phyloP scores from a whole-genome alignment of 2,888 invertebrate genomes.

The Ennomos fuscantarius region DNA sequence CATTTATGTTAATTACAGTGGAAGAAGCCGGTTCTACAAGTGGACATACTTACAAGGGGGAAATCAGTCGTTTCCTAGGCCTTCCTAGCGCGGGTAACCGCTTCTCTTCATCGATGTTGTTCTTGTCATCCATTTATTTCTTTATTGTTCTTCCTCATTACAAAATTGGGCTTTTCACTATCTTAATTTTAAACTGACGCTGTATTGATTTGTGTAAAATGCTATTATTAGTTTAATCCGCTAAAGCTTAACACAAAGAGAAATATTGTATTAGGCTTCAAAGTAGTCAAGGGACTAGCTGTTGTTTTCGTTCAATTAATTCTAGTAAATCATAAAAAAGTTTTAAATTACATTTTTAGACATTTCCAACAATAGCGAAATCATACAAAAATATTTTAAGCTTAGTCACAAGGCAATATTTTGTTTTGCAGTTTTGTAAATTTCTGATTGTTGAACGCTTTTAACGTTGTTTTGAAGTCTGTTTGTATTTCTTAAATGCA shows the following conservation, averaged over 20 bases:
- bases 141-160: slow-evolving; percentile 45
- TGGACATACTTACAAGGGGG: slow-evolving; percentile 78
- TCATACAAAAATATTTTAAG: slow-evolving; percentile 24
- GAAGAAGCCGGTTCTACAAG: slow-evolving; percentile 78
- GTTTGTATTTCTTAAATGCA: background rate
- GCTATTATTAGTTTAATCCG: slow-evolving; percentile 27
- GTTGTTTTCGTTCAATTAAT: slow-evolving; percentile 25
- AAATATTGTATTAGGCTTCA: slow-evolving; percentile 13
- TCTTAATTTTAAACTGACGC: slow-evolving; percentile 8
- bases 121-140: slow-evolving; percentile 59
- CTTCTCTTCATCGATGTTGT: slow-evolving; percentile 69
- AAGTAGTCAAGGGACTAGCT: slow-evolving; percentile 18
- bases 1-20: slow-evolving; percentile 78
- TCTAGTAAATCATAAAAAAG: slow-evolving; percentile 24
- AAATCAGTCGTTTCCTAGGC: slow-evolving; percentile 88
- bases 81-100: slow-evolving; percentile 87
- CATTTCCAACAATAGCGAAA: background rate
- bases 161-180: slow-evolving; percentile 32
- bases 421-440: slow-evolving; percentile 35
- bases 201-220: slow-evolving; percentile 18
- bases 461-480: slow-evolving; percentile 13
- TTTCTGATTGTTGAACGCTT: slow-evolving; percentile 41
- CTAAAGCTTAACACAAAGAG: slow-evolving; percentile 31
- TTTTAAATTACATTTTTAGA: slow-evolving; percentile 19
- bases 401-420: slow-evolving; percentile 24